Evolutionary conservation across 2,888 invertebrate genomes (phyloP).

Genomic region (Pristionchus exspectatus): DNA sequence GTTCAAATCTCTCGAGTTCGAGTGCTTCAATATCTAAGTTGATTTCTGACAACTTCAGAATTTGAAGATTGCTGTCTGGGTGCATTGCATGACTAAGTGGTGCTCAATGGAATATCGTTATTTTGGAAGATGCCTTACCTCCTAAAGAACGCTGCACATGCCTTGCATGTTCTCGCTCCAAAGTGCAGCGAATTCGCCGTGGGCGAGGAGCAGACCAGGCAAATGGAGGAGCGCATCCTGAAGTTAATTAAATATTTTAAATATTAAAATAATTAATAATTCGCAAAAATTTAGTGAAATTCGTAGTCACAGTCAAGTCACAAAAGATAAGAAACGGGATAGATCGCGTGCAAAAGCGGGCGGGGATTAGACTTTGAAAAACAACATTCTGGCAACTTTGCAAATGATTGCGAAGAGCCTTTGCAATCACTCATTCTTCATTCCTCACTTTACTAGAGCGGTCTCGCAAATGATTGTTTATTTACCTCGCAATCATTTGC

Average conservation of each 20-base stretch:
- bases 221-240: slow-evolving; percentile 46
- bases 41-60: too few relatives aligned
- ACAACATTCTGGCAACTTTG: too few relatives aligned
- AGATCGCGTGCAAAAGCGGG: background rate
- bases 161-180: slow-evolving; percentile 46
- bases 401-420: too few relatives aligned
- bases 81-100: too few relatives aligned
- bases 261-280: background rate
- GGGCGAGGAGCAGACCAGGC: slow-evolving; percentile 45
- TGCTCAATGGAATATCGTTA: too few relatives aligned
- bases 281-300: background rate
- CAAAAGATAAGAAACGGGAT: background rate
- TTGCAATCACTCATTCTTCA: too few relatives aligned
- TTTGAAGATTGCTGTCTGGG: too few relatives aligned
- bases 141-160: slow-evolving; percentile 48
- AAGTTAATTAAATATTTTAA: background rate
- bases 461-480: too few relatives aligned
- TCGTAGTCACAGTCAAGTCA: background rate
- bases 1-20: too few relatives aligned
- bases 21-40: too few relatives aligned
- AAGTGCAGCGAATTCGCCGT: slow-evolving; percentile 44
- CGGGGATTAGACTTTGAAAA: background rate
- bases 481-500: too few relatives aligned
- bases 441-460: too few relatives aligned
- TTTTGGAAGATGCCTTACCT: background rate